Base-by-base conservation (phyloP, 2,888 invertebrate species). In the Cryptops parisi region DNA sequence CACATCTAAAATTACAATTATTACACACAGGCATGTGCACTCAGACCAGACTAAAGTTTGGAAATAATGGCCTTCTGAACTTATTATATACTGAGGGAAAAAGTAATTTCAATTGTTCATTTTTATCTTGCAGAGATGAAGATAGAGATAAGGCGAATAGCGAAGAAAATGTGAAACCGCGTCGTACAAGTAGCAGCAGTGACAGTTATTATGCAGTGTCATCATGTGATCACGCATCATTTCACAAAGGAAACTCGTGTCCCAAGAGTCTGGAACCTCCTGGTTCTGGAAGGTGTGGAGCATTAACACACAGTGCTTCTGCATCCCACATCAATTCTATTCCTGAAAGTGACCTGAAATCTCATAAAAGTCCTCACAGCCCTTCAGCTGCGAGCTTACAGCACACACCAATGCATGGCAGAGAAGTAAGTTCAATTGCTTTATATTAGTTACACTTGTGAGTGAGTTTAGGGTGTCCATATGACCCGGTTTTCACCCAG, bases 61-160 rank as follows among this genome's bases (percentile, higher is more conserved):
- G n/a, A n/a, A n/a, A n/a, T n/a, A n/a, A n/a, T n/a, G n/a, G n/a
- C n/a, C n/a, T n/a, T n/a, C n/a, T n/a, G n/a, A n/a, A n/a, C n/a
- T n/a, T n/a, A n/a, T n/a, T n/a, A n/a, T n/a, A n/a, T n/a, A n/a
- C n/a, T n/a, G n/a, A n/a, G n/a, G n/a, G 38, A 12, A 12, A 12
- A 33, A 33, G n/a, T 43, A 43, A 17, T 17, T 17, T 43, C 41
- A 41, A 41, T 15, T 9, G n/a, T 5, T n/a, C n/a, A n/a, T n/a
- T n/a, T n/a, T n/a, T n/a, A 9, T 33, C 33, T 33, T 40, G 15
- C 62, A 79, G 80, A 63, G 79, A 79, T 64, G 80, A 80, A 61
- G 79, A 79, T 65, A 72, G 77, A 48, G 79, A 79, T 47, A 55
- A 77, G 77, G 63, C 59, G 70, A 41, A 78, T 76, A 56, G 69